These are phyloP conservation scores for Charanyca ferruginea DNA, from an alignment of 2,888 invertebrate genomes.

Conservation along the genomic window DNA sequence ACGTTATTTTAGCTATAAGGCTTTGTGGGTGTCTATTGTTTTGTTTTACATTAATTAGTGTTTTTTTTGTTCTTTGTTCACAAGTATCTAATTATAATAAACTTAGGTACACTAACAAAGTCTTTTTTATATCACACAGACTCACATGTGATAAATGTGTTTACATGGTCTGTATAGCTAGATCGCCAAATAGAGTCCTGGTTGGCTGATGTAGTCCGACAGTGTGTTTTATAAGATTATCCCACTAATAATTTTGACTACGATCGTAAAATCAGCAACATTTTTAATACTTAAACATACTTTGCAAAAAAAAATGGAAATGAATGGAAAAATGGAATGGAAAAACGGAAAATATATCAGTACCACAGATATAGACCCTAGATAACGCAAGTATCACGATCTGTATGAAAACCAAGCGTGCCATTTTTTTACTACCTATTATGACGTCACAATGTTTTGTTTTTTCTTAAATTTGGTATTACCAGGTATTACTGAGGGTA, in stretches of 20 bases:
- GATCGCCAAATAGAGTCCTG: not conserved
- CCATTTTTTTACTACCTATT: too few relatives aligned
- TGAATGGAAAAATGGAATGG: too few relatives aligned
- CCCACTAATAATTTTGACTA: not conserved
- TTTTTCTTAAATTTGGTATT: too few relatives aligned
- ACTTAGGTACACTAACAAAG: not conserved
- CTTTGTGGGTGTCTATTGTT: slow-evolving; percentile 52
- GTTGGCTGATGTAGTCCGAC: not conserved
- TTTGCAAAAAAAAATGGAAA: too few relatives aligned
- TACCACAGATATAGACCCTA: too few relatives aligned
- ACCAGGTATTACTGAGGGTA: too few relatives aligned
- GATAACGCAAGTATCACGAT: too few relatives aligned
- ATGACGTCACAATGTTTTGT: too few relatives aligned
- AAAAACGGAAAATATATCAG: too few relatives aligned
- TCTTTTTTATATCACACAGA: not conserved
- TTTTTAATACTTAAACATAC: not conserved
- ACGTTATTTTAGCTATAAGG: slow-evolving; percentile 69
- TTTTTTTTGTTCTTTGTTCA: slow-evolving; percentile 34
- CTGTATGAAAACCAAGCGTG: too few relatives aligned
- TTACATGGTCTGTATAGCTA: not conserved
- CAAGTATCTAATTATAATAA: slow-evolving; percentile 1
- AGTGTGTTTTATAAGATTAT: not conserved
- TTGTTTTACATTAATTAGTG: slow-evolving; percentile 49
- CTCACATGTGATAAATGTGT: not conserved
- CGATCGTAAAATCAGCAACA: too few relatives aligned